A percentile compares a stretch with the other conserved stretches of the same genome.
These are phyloP conservation scores for Tetragonisca angustula DNA, from an alignment of 2,888 invertebrate species.

Conservation along the genomic window DNA sequence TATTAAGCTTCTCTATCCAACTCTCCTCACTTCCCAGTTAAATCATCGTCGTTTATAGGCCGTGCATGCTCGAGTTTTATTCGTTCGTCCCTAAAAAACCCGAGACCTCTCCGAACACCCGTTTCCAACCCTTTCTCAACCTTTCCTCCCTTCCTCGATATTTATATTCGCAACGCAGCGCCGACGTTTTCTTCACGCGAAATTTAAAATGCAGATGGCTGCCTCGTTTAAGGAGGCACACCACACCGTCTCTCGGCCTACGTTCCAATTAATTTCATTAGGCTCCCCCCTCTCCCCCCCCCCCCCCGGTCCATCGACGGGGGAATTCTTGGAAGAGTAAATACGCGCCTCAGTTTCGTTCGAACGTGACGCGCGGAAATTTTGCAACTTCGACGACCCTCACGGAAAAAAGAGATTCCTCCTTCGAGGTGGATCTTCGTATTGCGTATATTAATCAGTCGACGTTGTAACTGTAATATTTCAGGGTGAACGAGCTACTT, in stretches of 20 bases:
- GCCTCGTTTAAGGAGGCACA: conserved; percentile 63
- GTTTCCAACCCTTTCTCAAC: background rate
- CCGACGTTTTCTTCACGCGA: conserved; percentile 46
- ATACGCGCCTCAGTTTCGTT: conserved; percentile 52
- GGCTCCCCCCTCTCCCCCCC: too few relatives aligned
- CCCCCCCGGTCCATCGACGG: conserved; percentile 29
- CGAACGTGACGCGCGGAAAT: conserved; percentile 50
- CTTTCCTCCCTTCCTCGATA: conserved; percentile 14
- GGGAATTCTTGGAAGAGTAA: conserved; percentile 47
- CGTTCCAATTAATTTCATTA: conserved; percentile 79
- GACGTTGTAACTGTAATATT: background rate
- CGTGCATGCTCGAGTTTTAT: conserved; percentile 17
- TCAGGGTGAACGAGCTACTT: too few relatives aligned
- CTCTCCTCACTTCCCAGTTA: conserved; percentile 21
- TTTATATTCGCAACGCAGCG: conserved; percentile 46
- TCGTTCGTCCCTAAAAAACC: conserved; percentile 10
- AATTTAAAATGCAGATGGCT: conserved; percentile 70
- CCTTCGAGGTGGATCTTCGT: conserved; percentile 39
- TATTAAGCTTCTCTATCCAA: background rate
- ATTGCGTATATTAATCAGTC: background rate
- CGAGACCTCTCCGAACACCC: background rate
- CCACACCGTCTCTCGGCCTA: conserved; percentile 59
- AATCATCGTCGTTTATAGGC: conserved; percentile 16
- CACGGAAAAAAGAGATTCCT: background rate
- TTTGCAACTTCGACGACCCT: background rate